Evolutionary conservation across 2,797 vertebrate genomes (phyloP).

Genomic region (Gobio occitaniae): DNA sequence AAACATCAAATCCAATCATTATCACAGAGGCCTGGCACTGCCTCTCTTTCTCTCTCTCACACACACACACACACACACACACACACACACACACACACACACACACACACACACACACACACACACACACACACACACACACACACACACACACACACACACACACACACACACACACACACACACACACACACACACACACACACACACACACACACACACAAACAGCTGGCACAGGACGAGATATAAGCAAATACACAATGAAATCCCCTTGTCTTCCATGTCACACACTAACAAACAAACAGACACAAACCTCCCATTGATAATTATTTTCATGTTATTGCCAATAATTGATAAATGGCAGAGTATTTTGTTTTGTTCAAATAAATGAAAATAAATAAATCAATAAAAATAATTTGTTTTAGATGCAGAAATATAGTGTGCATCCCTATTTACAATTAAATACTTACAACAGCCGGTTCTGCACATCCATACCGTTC

Average conservation of each 20-base stretch:
- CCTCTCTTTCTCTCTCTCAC: conserved; percentile 1
- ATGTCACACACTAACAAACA: conserved; percentile 28
- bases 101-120: background rate
- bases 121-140: no score
- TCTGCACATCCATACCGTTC: background rate
- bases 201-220: background rate
- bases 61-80: background rate
- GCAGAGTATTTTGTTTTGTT: no score
- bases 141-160: no score
- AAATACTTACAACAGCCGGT: background rate
- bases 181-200: no score
- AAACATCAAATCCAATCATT: conserved; percentile 76
- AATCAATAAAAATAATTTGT: background rate
- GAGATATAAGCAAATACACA: conserved; percentile 3
- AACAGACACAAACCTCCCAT: conserved; percentile 10
- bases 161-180: background rate
- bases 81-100: no score
- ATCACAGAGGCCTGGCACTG: conserved; percentile 58
- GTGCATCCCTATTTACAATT: background rate
- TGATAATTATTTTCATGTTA: conserved; percentile 7
- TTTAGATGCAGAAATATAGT: background rate
- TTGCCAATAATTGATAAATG: background rate
- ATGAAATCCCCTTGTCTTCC: conserved; percentile 33
- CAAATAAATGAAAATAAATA: background rate
- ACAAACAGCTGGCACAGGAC: conserved; percentile 40